Conservation (phyloP, 2,113 vertebrate species). For the Colinus virginianus region DNA sequence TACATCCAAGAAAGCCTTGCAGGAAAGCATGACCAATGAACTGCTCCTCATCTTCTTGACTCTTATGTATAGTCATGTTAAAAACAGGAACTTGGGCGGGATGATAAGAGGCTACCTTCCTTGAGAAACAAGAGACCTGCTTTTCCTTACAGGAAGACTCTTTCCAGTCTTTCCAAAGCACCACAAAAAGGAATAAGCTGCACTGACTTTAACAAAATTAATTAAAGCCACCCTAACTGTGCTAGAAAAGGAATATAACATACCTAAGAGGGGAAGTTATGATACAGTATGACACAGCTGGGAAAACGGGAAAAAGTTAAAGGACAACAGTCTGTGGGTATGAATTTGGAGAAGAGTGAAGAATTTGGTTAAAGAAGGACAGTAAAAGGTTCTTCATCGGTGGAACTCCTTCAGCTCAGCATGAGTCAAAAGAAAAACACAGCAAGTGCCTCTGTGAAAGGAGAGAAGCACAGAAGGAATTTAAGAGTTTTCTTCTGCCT, state of each 20-base stretch:
- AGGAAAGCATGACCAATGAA: not conserved
- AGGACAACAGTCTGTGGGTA: not conserved
- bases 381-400: not conserved
- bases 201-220: not conserved
- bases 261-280: not conserved
- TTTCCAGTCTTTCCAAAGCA: not conserved
- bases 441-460: not conserved
- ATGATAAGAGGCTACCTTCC: not conserved
- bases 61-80: not conserved
- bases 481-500: not conserved
- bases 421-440: not conserved
- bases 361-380: not conserved
- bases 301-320: not conserved
- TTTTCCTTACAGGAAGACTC: not conserved
- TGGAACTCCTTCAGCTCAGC: not conserved
- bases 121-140: not conserved
- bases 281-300: not conserved
- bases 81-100: not conserved
- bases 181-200: not conserved
- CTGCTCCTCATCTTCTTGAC: not conserved
- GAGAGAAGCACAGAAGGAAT: not conserved
- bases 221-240: not conserved
- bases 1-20: not conserved
- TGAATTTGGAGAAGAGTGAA: not conserved
- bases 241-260: not conserved